These are phyloP conservation scores for Cyphomyrmex costatus DNA, from an alignment of 1,140 invertebrate genomes.

Conservation along the genomic window DNA sequence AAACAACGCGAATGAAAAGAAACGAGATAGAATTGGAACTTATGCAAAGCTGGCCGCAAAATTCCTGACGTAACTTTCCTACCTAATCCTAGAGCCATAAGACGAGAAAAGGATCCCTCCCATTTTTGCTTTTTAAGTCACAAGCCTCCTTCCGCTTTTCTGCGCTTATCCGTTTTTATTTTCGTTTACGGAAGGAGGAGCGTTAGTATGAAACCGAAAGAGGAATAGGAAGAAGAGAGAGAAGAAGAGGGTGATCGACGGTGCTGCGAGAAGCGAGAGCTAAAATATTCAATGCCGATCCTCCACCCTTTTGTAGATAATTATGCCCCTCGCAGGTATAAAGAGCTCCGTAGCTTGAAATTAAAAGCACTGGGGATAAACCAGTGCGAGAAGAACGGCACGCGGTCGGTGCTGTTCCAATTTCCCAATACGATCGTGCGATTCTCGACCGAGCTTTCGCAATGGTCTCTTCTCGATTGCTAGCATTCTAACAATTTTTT, in stretches of 20 bases:
- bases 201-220: constrained; percentile 34
- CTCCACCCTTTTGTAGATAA: constrained; percentile 76
- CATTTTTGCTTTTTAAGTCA: constrained; percentile 37
- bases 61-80: constrained; percentile 80
- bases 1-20: constrained; percentile 34
- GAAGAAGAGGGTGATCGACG: constrained; percentile 32
- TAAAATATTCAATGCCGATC: constrained; percentile 81
- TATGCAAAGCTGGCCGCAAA: constrained; percentile 82
- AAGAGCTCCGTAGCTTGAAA: constrained; percentile 74
- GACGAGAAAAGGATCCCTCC: constrained; percentile 59
- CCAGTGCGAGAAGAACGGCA: constrained; percentile 41
- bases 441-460: background rate
- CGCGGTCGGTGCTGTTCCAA: constrained; percentile 4
- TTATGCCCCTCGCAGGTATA: constrained; percentile 78
- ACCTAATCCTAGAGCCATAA: constrained; percentile 77
- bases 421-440: constrained; percentile 13
- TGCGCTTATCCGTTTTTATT: constrained; percentile 66
- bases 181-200: constrained; percentile 47
- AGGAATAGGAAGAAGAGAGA: background rate
- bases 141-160: background rate
- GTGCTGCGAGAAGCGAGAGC: constrained; percentile 31
- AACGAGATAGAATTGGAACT: constrained; percentile 62
- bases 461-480: background rate
- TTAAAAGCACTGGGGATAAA: constrained; percentile 78
- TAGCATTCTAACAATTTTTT: background rate